phyloP scores from a whole-genome alignment of 2,888 invertebrate genomes.

The Cerastis rubricosa region DNA sequence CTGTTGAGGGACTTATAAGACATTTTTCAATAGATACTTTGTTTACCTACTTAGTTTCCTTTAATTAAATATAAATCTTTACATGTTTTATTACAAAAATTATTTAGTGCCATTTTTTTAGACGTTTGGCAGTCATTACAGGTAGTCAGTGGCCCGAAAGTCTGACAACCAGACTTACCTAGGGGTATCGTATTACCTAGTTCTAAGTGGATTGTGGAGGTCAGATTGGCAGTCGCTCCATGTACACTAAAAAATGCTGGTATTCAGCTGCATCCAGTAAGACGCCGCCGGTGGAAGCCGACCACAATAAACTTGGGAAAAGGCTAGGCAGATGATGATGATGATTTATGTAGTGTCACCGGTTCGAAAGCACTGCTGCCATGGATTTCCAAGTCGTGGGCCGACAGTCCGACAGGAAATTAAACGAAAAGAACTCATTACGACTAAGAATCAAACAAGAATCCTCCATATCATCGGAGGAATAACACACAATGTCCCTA shows the following conservation, averaged over 20 bases:
- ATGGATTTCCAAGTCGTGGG: neutral
- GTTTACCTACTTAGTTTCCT: neutral
- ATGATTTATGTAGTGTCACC: neutral
- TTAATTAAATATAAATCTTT: neutral
- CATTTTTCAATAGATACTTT: neutral
- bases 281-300: too few relatives aligned
- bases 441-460: neutral
- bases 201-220: too few relatives aligned
- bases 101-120: too few relatives aligned
- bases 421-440: neutral
- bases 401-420: neutral
- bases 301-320: too few relatives aligned
- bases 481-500: neutral
- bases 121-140: too few relatives aligned
- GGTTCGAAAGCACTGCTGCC: neutral
- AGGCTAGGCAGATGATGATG: too few relatives aligned
- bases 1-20: slow-evolving; percentile 9
- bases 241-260: too few relatives aligned
- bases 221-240: too few relatives aligned
- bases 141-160: too few relatives aligned
- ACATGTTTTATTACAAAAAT: neutral
- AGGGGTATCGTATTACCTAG: too few relatives aligned
- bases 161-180: too few relatives aligned
- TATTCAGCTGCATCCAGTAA: too few relatives aligned
- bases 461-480: neutral